Base-by-base conservation (phyloP, 2,888 invertebrate genomes). In the Heteromurus nitidus region DNA sequence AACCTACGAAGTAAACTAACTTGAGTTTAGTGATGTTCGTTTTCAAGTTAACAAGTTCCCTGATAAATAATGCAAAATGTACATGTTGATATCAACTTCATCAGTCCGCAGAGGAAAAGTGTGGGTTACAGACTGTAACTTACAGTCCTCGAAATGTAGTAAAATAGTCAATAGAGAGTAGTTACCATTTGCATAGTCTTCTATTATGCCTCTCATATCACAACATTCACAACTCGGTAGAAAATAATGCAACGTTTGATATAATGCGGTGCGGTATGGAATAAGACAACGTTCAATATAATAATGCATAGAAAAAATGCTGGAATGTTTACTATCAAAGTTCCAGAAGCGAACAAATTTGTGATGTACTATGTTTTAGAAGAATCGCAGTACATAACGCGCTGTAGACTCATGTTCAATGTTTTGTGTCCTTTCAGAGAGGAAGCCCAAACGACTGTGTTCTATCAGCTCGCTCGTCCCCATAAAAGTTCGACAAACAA, bases 31-130 rank as follows among this genome's bases (percentile, higher is more conserved):
- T n/a, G n/a, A n/a, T n/a, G n/a, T n/a, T n/a, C n/a, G n/a, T n/a
- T n/a, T n/a, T n/a, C n/a, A n/a, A n/a, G n/a, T n/a, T n/a, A n/a
- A 44, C 44, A 44, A 44, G 44, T 44, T 44, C n/a, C 1, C 44
- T 50, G 67, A 50, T 68, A 50, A 68, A 68, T 68, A 68, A 68
- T 68, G 67, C 30, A 68, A 1, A n/a, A 50, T 47, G 28, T 68
- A 68, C 67, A 50, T 68, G 67, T 68, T 68, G 67, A 68, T 68
- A 68, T 68, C n/a, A n/a, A n/a, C n/a, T n/a, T n/a, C n/a, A n/a
- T n/a, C n/a, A n/a, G n/a, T n/a, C n/a, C n/a, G n/a, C n/a, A n/a
- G n/a, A n/a, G n/a, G n/a, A n/a, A n/a, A n/a, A n/a, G n/a, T n/a
- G n/a, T n/a, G n/a, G n/a, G n/a, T n/a, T n/a, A n/a, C n/a, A n/a